Conservation (phyloP, 2,888 invertebrate genomes). For the Choristoneura rosaceana region DNA sequence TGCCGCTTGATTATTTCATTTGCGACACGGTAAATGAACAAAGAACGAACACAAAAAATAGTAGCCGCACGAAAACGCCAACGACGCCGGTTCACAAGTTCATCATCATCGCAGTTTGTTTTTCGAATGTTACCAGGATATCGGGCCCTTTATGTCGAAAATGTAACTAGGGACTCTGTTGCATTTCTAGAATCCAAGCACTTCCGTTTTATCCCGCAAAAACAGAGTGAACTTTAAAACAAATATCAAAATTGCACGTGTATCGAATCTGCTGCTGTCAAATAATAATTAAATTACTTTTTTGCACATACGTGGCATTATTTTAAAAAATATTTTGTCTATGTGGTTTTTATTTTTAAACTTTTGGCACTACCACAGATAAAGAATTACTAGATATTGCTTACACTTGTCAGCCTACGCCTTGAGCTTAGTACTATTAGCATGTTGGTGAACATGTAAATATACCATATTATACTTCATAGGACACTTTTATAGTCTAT, state of each 20-base stretch:
- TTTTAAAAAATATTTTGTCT: constrained; percentile 35
- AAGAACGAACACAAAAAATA: constrained; percentile 80
- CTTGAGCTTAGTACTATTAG: background rate
- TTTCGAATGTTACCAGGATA: constrained; percentile 81
- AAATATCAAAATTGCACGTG: constrained; percentile 48
- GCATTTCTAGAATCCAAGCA: constrained; percentile 27
- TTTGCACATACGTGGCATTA: constrained; percentile 69
- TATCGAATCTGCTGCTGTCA: constrained; percentile 61
- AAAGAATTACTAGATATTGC: constrained; percentile 1
- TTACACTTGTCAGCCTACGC: constrained; percentile 13
- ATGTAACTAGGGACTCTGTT: constrained; percentile 25
- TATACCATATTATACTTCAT: background rate
- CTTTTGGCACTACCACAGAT: constrained; percentile 54
- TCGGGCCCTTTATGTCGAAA: constrained; percentile 38
- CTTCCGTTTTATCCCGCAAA: constrained; percentile 52
- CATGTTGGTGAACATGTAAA: constrained; percentile 21
- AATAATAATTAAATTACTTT: constrained; percentile 58
- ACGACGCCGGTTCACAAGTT: constrained; percentile 84
- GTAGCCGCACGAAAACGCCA: constrained; percentile 76
- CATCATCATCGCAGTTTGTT: constrained; percentile 79
- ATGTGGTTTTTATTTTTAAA: constrained; percentile 54
- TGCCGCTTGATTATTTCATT: constrained; percentile 76
- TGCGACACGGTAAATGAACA: constrained; percentile 76
- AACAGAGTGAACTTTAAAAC: constrained; percentile 26
- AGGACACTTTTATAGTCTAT: background rate